These are phyloP conservation scores for Pterocles orientalis DNA, from an alignment of 2,113 vertebrate genomes.

Conservation along the genomic window DNA sequence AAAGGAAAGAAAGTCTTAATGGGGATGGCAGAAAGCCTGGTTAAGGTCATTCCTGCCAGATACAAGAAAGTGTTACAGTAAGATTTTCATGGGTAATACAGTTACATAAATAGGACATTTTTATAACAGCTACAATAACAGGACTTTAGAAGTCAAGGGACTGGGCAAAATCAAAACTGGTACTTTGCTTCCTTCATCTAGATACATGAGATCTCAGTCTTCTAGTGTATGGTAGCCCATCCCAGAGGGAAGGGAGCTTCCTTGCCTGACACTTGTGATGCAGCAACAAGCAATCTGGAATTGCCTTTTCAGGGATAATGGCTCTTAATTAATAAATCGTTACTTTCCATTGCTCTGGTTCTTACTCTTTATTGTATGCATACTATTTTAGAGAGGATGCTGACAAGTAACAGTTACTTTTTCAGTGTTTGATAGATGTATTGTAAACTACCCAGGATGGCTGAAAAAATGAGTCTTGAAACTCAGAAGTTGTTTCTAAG, in stretches of 20 bases:
- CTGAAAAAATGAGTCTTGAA: slow-evolving; percentile 6
- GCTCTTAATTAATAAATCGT: neutral
- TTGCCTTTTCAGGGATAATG: neutral
- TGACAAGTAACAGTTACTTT: neutral
- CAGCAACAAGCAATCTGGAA: neutral
- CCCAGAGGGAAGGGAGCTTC: neutral
- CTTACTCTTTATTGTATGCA: neutral
- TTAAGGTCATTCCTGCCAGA: neutral
- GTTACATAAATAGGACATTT: neutral
- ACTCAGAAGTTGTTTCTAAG: neutral
- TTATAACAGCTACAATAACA: neutral
- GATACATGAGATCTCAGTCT: neutral
- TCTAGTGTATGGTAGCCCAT: neutral
- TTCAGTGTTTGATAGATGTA: neutral
- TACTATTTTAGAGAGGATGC: neutral
- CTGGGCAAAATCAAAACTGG: neutral
- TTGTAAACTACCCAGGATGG: neutral
- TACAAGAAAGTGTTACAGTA: neutral
- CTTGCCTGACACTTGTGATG: neutral
- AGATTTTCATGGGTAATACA: neutral
- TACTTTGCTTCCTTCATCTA: neutral
- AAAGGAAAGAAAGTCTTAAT: neutral
- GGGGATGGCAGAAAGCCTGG: neutral
- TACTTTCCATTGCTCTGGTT: neutral
- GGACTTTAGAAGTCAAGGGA: neutral